Conservation (phyloP, 2,888 invertebrate genomes). For the Mactromeris polynyma region DNA sequence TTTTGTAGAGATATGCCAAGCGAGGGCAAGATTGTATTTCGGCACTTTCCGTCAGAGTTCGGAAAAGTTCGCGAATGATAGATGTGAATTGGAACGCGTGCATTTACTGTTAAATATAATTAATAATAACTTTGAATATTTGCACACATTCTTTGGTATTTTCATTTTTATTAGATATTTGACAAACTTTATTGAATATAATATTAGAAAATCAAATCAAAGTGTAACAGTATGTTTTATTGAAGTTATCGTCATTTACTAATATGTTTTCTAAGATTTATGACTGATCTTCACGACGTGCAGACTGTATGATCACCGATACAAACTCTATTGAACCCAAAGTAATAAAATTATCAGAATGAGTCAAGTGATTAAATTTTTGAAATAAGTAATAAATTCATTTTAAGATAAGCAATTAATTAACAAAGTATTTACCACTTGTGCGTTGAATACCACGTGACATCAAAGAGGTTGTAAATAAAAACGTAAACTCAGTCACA, state of each 20-base stretch:
- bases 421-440: background rate
- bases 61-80: no score
- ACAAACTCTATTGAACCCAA: background rate
- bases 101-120: no score
- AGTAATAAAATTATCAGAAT: conserved; percentile 4
- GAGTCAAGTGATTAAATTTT: background rate
- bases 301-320: background rate
- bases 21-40: no score
- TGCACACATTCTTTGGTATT: no score
- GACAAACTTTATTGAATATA: background rate
- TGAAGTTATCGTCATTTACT: background rate
- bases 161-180: background rate
- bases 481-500: background rate
- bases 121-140: no score
- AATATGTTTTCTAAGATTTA: background rate
- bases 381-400: background rate
- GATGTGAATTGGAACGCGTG: no score
- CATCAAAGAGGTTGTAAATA: background rate
- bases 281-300: background rate
- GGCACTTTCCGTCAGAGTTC: no score
- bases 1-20: no score
- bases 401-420: background rate
- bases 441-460: background rate
- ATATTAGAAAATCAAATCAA: background rate
- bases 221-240: background rate